These are phyloP conservation scores for Fragum whitleyi DNA, from an alignment of 2,888 invertebrate species.

Conservation along the genomic window DNA sequence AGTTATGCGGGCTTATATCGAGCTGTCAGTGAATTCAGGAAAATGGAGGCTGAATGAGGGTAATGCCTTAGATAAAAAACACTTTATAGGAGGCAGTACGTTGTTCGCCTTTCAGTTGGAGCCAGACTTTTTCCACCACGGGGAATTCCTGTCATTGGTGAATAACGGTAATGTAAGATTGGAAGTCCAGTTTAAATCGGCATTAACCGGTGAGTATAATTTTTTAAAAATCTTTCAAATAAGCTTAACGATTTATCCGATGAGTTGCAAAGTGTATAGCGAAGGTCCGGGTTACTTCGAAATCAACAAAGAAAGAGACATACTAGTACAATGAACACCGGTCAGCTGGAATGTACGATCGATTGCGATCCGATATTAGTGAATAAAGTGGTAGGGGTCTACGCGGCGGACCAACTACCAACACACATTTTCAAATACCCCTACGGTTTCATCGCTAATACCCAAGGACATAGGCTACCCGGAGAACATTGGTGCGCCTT, in stretches of 20 bases:
- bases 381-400: slow-evolving; percentile 29
- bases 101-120: slow-evolving; percentile 46
- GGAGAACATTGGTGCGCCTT: slow-evolving; percentile 44
- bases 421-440: background rate
- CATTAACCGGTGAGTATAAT: slow-evolving; percentile 18
- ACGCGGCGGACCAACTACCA: slow-evolving; percentile 36
- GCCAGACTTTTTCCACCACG: slow-evolving; percentile 35
- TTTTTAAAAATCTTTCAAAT: no score
- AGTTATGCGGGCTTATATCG: slow-evolving; percentile 34
- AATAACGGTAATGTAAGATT: slow-evolving; percentile 41
- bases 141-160: slow-evolving; percentile 38
- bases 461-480: slow-evolving; percentile 16
- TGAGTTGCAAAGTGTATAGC: slow-evolving; percentile 55
- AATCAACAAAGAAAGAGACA: slow-evolving; percentile 40
- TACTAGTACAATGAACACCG: slow-evolving; percentile 33
- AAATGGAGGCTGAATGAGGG: slow-evolving; percentile 47
- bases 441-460: slow-evolving; percentile 41
- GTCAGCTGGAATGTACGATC: slow-evolving; percentile 34
- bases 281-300: slow-evolving; percentile 40
- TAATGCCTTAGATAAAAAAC: slow-evolving; percentile 29
- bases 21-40: slow-evolving; percentile 30
- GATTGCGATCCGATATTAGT: slow-evolving; percentile 35
- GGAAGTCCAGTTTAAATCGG: slow-evolving; percentile 28
- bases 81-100: slow-evolving; percentile 44
- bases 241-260: slow-evolving; percentile 5